phyloP scores from a whole-genome alignment of 2,888 invertebrate species.

The Nomada lathburiana region DNA sequence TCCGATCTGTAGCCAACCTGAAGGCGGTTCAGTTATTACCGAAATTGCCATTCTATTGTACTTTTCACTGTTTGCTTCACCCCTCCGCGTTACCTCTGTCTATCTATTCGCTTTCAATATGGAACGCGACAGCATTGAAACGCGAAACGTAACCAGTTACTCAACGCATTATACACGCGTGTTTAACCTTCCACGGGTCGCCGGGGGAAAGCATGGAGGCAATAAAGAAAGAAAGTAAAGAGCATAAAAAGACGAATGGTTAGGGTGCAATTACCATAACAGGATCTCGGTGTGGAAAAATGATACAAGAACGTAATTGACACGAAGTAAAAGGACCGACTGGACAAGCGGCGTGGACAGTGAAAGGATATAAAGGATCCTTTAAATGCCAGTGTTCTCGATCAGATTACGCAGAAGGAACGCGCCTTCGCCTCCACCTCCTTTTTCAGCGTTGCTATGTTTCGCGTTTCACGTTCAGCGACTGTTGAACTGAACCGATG shows the following conservation, averaged over 20 bases:
- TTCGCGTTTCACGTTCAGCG: slow-evolving; percentile 32
- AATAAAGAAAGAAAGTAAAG: neutral
- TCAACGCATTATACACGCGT: neutral
- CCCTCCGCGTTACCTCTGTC: neutral
- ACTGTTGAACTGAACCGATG: slow-evolving; percentile 31
- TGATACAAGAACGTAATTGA: slow-evolving; percentile 22
- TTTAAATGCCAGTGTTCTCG: slow-evolving; percentile 46
- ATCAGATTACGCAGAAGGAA: slow-evolving; percentile 27
- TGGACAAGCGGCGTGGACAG: slow-evolving; percentile 11
- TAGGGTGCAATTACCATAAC: slow-evolving; percentile 14
- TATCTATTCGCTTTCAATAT: neutral
- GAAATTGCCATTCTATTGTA: too few species aligned
- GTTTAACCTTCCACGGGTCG: slow-evolving; percentile 4
- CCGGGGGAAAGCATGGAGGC: neutral
- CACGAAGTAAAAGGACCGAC: neutral
- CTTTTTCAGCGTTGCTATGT: slow-evolving; percentile 29
- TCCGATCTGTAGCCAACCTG: too few species aligned
- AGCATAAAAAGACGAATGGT: neutral
- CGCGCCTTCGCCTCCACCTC: slow-evolving; percentile 33
- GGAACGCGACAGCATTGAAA: neutral
- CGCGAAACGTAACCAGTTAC: slow-evolving; percentile 5
- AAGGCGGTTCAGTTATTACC: too few species aligned
- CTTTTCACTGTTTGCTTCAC: too few species aligned
- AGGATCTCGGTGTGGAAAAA: neutral
- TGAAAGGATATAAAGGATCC: slow-evolving; percentile 24